A percentile compares a stretch with the other conserved stretches of the same genome.
These are phyloP conservation scores for Protodeltote pygarga DNA, from an alignment of 2,888 invertebrate genomes.

Conservation along the genomic window DNA sequence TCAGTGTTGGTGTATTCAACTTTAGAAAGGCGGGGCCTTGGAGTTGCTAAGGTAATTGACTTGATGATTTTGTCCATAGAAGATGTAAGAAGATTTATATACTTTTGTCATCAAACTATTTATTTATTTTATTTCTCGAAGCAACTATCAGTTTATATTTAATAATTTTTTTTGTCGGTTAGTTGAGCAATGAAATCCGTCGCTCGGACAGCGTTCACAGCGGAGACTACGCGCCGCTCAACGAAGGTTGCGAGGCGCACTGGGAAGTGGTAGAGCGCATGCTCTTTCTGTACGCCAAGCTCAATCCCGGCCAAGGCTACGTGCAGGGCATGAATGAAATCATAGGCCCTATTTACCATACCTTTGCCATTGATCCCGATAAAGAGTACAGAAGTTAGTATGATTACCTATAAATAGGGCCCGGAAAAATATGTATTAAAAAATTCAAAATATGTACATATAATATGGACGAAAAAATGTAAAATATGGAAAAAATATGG, in stretches of 20 bases:
- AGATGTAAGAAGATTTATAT: too few relatives aligned
- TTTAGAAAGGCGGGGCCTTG: constrained; percentile 95
- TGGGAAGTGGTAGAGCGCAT: constrained; percentile 99
- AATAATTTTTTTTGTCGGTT: constrained; percentile 66
- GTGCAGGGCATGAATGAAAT: constrained; percentile 99
- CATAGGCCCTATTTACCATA: constrained; percentile 98
- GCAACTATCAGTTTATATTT: too few relatives aligned
- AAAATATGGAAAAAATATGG: too few relatives aligned
- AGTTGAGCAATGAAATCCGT: constrained; percentile 90
- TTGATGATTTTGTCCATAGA: too few relatives aligned
- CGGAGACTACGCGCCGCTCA: constrained; percentile 93
- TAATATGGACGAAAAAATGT: too few relatives aligned
- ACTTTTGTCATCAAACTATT: not conserved
- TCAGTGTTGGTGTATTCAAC: constrained; percentile 95
- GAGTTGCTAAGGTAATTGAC: constrained; percentile 93
- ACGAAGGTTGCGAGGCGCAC: constrained; percentile 97
- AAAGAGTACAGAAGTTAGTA: constrained; percentile 91
- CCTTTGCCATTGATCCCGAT: constrained; percentile 96
- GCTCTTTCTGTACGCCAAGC: constrained; percentile 98
- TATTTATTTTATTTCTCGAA: too few relatives aligned
- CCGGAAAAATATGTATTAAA: too few relatives aligned
- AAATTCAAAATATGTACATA: too few relatives aligned
- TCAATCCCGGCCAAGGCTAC: constrained; percentile 98
- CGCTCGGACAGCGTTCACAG: constrained; percentile 83
- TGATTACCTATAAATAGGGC: too few relatives aligned